Base-by-base conservation (phyloP, 2,113 vertebrate species). In the Ameiurus melas region DNA sequence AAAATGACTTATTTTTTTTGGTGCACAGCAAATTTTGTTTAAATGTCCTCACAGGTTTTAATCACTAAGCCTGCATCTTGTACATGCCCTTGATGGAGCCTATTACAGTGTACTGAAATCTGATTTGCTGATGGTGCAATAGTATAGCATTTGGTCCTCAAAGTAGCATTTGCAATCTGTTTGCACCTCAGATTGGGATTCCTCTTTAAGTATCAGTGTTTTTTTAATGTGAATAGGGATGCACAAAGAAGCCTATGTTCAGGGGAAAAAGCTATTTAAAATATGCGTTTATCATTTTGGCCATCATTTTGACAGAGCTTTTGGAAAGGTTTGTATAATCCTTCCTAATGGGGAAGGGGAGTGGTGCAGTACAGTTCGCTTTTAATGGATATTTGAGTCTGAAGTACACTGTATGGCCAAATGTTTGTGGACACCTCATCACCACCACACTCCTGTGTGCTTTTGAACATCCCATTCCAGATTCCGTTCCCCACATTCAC, bases 61-160 rank as follows among this genome's bases (percentile, higher is more conserved):
- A 73, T 66, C 79, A 55, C 62, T 75, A 47, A 47, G 53, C 22
- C n/a, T 47, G 16, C 30, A 55, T 86, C 14, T 88, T 75, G 70
- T 88, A 30, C 5, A 19, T 36, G 4, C 14, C 1, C 7, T 73
- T 27, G 19, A 81, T 22, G 0, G 12, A 83, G 5, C 4, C 80
- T 27, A 1, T 22, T 82, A 22, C 80, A 53, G 30, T 75, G 30
- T 60, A 39, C 20, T 71, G 17, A 33, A 47, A 73, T 47, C 51
- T 81, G 36, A 58, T 82, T 83, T 25, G 22, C 51, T 79, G 60
- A 25, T 19, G 39, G 17, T 70, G 36, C 13, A 57, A 60, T 53
- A 22, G 19, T 47, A 36, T 33, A 55, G 27, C 9, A 55, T 33
- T 55, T 75, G n/a, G 27, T 17, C 57, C 43, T 62, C 7, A 51